These are phyloP conservation scores for Machaerirhynchus nigripectus DNA, from an alignment of 2,113 vertebrate genomes.

Conservation along the genomic window DNA sequence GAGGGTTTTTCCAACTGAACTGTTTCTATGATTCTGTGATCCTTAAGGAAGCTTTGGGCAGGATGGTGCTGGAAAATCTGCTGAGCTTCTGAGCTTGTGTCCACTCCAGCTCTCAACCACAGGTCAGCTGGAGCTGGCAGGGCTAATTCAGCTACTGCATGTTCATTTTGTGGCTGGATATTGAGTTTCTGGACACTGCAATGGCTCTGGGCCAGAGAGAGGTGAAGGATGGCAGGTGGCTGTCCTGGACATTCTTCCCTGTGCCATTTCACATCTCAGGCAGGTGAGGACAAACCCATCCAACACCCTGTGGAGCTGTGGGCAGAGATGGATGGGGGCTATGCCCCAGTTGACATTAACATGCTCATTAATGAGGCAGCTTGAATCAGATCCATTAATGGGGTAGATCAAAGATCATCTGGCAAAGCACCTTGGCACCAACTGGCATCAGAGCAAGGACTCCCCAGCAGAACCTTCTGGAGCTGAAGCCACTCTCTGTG, in stretches of 20 bases:
- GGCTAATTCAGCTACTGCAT: too few relatives aligned
- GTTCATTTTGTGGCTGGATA: neutral
- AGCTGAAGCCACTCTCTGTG: neutral
- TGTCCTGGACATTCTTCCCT: neutral
- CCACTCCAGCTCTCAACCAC: neutral
- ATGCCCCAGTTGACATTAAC: neutral
- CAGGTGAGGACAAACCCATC: neutral
- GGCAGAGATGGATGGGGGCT: neutral
- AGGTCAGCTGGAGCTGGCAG: neutral
- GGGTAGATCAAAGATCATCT: neutral
- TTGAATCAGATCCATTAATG: neutral
- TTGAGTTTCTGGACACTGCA: neutral
- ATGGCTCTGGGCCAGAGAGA: neutral
- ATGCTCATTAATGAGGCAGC: neutral
- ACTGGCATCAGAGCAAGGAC: neutral
- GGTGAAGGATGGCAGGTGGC: neutral
- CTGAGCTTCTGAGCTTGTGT: neutral
- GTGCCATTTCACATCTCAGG: neutral
- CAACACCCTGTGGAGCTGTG: neutral
- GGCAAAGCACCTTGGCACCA: neutral
- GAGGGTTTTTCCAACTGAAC: neutral
- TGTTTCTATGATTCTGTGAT: neutral
- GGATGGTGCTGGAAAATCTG: neutral
- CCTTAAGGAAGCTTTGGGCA: neutral
- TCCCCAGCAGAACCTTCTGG: neutral